Conservation (phyloP, 2,113 vertebrate species). For the Rhagologus leucostigma region DNA sequence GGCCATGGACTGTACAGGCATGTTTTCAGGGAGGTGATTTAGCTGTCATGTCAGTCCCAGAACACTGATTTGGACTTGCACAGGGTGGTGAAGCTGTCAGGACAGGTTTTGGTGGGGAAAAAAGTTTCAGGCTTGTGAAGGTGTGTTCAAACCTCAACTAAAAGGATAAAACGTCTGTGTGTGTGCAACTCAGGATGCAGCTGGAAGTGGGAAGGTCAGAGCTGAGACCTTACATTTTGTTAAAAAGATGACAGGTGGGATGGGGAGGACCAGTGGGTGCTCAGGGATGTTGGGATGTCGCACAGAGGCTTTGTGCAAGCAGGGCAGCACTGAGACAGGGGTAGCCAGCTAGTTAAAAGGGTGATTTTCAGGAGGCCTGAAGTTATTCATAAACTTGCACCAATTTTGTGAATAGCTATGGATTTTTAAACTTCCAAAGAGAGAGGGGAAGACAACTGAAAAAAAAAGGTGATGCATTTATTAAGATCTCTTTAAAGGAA, state of each 20-base stretch:
- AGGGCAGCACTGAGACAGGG: neutral
- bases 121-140: neutral
- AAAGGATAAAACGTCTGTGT: neutral
- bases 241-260: neutral
- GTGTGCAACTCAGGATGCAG: neutral
- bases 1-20: neutral
- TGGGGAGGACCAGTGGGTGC: neutral
- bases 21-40: neutral
- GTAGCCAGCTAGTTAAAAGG: neutral
- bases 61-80: neutral
- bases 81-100: neutral
- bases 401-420: neutral
- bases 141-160: neutral
- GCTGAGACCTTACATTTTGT: neutral
- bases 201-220: neutral
- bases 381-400: neutral
- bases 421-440: neutral
- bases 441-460: neutral
- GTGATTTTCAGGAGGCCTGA: neutral
- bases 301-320: neutral
- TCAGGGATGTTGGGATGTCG: rapidly evolving
- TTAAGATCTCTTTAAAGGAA: neutral
- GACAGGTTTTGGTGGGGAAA: neutral
- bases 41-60: neutral
- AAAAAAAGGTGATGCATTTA: neutral